phyloP scores from a whole-genome alignment of 37 sponge, comb jelly and placozoan species.

The Bolinopsis microptera region DNA sequence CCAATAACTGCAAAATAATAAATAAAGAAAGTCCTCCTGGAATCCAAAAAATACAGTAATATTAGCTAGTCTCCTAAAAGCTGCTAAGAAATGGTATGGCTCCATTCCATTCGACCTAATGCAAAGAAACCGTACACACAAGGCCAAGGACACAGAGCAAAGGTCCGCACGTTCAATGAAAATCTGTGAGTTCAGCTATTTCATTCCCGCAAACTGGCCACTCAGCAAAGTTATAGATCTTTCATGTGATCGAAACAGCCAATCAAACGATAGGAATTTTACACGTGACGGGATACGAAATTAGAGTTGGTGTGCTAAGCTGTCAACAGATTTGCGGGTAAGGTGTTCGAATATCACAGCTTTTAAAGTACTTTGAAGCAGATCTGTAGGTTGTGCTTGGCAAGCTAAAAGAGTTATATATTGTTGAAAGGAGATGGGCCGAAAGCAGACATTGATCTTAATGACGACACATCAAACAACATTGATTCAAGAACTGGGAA shows the following conservation, averaged over 20 bases:
- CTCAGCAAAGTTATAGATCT: not conserved
- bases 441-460: too few relatives aligned
- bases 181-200: not conserved
- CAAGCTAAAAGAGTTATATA: not conserved
- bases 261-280: not conserved
- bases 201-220: not conserved
- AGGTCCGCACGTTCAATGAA: not conserved
- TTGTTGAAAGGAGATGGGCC: too few relatives aligned
- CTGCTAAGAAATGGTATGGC: not conserved
- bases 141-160: not conserved
- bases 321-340: not conserved
- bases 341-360: not conserved
- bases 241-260: not conserved
- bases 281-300: not conserved
- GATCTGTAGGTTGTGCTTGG: not conserved
- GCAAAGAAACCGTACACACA: not conserved
- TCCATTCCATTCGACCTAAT: not conserved
- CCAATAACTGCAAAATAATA: too few relatives aligned
- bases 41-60: not conserved
- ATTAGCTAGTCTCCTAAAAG: not conserved
- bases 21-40: too few relatives aligned
- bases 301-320: not conserved
- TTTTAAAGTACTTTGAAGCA: not conserved
- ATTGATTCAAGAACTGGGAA: too few relatives aligned
- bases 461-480: too few relatives aligned